Evolutionary conservation across 1,140 invertebrate genomes (phyloP).

Genomic region (Temnothorax curvispinosus): DNA sequence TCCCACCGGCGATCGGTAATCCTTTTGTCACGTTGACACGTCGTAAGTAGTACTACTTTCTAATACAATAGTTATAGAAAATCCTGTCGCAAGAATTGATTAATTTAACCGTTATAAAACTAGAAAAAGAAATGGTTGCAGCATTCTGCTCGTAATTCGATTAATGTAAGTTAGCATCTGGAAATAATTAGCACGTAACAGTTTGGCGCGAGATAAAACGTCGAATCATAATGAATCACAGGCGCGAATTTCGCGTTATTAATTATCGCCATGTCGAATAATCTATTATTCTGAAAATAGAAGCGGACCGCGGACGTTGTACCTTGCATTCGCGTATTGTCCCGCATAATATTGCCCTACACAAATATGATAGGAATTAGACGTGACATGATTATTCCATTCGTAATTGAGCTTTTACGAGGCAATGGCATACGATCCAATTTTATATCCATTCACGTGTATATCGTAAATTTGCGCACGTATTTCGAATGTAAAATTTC

Average conservation of each 20-base stretch:
- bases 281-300: neutral
- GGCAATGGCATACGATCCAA: neutral
- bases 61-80: neutral
- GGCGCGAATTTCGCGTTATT: neutral
- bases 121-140: neutral
- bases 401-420: conserved; percentile 23
- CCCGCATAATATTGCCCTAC: neutral
- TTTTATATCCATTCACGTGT: conserved; percentile 14
- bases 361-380: conserved; percentile 2
- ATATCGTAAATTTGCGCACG: neutral
- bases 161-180: neutral
- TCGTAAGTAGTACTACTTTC: neutral
- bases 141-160: neutral
- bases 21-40: neutral
- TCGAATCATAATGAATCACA: neutral
- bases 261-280: neutral
- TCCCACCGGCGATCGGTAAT: neutral
- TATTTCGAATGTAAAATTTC: neutral
- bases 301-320: neutral
- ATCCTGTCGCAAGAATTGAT: neutral
- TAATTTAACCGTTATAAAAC: neutral
- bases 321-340: conserved; percentile 11
- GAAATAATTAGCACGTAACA: neutral
- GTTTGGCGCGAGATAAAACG: neutral
- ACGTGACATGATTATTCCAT: neutral